Evolutionary conservation across 2,888 invertebrate species (phyloP).

Genomic region (Parnassius smintheus): DNA sequence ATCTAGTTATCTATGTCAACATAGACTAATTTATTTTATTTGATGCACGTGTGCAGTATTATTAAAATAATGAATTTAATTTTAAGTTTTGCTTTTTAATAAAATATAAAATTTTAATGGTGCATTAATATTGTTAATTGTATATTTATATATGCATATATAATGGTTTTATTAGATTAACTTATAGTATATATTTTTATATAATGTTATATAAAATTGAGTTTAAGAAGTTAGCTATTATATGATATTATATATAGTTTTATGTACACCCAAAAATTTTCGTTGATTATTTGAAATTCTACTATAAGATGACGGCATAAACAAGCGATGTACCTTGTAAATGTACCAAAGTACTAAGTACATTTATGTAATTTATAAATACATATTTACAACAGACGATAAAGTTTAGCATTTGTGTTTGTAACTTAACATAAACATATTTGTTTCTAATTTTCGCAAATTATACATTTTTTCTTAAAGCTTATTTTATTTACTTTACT

Average conservation of each 20-base stretch:
- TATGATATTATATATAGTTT: slow-evolving; percentile 9
- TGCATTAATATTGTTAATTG: slow-evolving; percentile 37
- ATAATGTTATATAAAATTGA: slow-evolving; percentile 21
- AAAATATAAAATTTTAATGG: slow-evolving; percentile 32
- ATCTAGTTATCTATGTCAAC: slow-evolving; percentile 63
- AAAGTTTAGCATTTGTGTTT: background rate
- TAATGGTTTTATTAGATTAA: slow-evolving; percentile 15
- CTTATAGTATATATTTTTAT: slow-evolving; percentile 21
- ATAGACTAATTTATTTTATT: slow-evolving; percentile 51
- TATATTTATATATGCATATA: slow-evolving; percentile 25
- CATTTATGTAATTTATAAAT: no score
- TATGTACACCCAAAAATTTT: slow-evolving; percentile 6
- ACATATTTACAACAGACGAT: no score
- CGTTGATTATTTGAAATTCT: background rate
- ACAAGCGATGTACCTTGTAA: slow-evolving; percentile 1
- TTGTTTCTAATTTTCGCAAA: slow-evolving; percentile 14
- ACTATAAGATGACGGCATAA: background rate
- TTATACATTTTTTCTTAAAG: background rate
- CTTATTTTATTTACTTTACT: no score
- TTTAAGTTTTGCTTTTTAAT: slow-evolving; percentile 50
- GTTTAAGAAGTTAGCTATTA: slow-evolving; percentile 11
- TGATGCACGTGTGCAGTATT: slow-evolving; percentile 72
- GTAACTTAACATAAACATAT: slow-evolving; percentile 5
- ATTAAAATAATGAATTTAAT: slow-evolving; percentile 51
- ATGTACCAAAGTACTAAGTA: slow-evolving; percentile 13